These are phyloP conservation scores for Limanda limanda DNA, from an alignment of 2,113 vertebrate genomes.

Conservation along the genomic window DNA sequence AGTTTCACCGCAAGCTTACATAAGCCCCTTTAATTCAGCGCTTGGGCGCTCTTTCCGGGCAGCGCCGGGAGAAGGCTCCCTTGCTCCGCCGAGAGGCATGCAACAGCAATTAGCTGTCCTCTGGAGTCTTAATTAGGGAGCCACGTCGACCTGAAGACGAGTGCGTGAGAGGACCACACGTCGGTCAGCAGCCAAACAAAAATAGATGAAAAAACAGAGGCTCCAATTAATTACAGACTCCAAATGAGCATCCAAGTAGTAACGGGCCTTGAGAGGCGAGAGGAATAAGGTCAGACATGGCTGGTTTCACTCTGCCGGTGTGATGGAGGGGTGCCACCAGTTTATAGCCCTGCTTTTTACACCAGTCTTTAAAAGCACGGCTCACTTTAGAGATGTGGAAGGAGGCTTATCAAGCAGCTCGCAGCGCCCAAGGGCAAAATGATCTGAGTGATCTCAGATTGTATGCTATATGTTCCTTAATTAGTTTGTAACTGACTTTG, in stretches of 20 bases:
- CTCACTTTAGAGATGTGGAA: constrained; percentile 31
- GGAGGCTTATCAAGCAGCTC: constrained; percentile 46
- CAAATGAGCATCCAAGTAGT: constrained; percentile 73
- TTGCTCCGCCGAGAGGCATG: constrained; percentile 78
- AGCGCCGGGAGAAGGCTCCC: constrained; percentile 77
- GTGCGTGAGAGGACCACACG: constrained; percentile 76
- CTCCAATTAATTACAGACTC: constrained; percentile 83
- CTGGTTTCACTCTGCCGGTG: constrained; percentile 37
- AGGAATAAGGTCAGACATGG: constrained; percentile 41
- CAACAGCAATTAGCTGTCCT: constrained; percentile 83
- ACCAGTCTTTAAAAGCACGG: background rate
- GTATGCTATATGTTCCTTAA: constrained; percentile 70
- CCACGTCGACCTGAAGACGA: constrained; percentile 81
- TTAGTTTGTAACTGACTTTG: constrained; percentile 67
- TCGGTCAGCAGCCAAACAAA: constrained; percentile 85
- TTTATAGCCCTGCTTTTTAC: constrained; percentile 11
- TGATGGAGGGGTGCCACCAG: constrained; percentile 30
- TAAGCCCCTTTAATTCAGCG: constrained; percentile 80
- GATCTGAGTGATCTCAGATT: constrained; percentile 60
- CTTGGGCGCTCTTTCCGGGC: constrained; percentile 78
- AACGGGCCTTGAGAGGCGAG: constrained; percentile 53
- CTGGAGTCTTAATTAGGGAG: constrained; percentile 86
- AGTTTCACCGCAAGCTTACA: constrained; percentile 83
- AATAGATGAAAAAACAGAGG: constrained; percentile 77
- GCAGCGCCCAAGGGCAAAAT: constrained; percentile 42